Evolutionary conservation across 2,888 invertebrate genomes (phyloP).

Genomic region (Nomada hirtipes): DNA sequence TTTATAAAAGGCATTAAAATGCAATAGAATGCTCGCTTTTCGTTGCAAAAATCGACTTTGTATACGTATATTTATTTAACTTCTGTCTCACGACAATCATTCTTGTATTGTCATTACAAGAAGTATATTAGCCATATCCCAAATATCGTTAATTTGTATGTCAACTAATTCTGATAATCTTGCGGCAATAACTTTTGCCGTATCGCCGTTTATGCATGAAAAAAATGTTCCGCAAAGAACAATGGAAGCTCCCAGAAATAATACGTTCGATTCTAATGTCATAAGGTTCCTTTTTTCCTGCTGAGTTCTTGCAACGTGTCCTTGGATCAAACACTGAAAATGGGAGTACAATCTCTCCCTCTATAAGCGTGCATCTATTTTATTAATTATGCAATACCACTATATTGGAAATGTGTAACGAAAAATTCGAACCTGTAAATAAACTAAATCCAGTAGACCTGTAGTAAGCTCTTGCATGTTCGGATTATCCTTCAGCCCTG

Average conservation of each 20-base stretch:
- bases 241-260: conserved; percentile 70
- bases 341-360: conserved; percentile 55
- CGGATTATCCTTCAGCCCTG: conserved; percentile 45
- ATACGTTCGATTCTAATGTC: conserved; percentile 69
- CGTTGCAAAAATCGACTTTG: too few relatives aligned
- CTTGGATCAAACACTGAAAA: conserved; percentile 45
- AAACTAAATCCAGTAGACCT: conserved; percentile 59
- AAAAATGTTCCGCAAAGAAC: conserved; percentile 69
- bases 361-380: conserved; percentile 48
- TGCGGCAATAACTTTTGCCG: conserved; percentile 36
- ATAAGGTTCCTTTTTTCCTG: conserved; percentile 46
- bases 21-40: background rate
- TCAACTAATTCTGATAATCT: conserved; percentile 66
- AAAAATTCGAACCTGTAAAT: conserved; percentile 72
- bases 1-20: background rate
- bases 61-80: too few relatives aligned
- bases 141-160: conserved; percentile 63
- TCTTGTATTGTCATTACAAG: conserved; percentile 63
- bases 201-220: conserved; percentile 37
- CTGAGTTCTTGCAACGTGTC: conserved; percentile 24
- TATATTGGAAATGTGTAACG: background rate
- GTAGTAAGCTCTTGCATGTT: conserved; percentile 30
- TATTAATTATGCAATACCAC: background rate
- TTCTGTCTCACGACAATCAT: conserved; percentile 20
- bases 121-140: conserved; percentile 69